Conservation (phyloP, 2,888 invertebrate genomes). For the Schizotus pectinicornis region DNA sequence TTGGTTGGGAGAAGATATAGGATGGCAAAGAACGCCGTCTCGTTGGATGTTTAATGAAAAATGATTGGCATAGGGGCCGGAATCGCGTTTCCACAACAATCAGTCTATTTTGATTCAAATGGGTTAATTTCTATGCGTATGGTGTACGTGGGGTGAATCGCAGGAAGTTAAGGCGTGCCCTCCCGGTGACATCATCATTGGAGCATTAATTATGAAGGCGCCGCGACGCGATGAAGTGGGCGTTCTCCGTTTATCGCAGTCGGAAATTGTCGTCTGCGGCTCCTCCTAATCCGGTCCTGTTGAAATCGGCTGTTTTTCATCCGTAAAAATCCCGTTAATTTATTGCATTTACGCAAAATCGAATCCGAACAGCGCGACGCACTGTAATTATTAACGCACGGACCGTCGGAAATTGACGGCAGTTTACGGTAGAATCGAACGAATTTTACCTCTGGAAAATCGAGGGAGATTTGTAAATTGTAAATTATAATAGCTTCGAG, state of each 20-base stretch:
- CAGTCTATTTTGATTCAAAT: slow-evolving; percentile 38
- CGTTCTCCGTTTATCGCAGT: slow-evolving; percentile 28
- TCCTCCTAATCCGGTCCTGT: slow-evolving; percentile 30
- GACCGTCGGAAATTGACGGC: slow-evolving; percentile 6
- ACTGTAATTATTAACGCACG: slow-evolving; percentile 3
- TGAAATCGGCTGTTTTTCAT: background rate
- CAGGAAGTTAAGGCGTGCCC: slow-evolving; percentile 31
- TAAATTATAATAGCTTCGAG: background rate
- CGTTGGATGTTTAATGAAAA: background rate
- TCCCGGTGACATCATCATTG: slow-evolving; percentile 40
- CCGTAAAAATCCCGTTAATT: too few relatives aligned
- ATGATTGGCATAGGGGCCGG: background rate
- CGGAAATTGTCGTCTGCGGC: slow-evolving; percentile 45
- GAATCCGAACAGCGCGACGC: slow-evolving; percentile 3
- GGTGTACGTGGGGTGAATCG: slow-evolving; percentile 34
- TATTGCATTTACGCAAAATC: slow-evolving; percentile 4
- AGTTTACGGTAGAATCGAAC: slow-evolving; percentile 1
- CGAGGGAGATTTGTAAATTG: background rate
- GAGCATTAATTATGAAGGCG: slow-evolving; percentile 42
- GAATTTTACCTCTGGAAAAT: slow-evolving; percentile 5
- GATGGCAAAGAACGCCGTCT: too few relatives aligned
- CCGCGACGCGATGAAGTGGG: slow-evolving; percentile 38
- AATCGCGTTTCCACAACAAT: slow-evolving; percentile 33
- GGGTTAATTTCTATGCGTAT: slow-evolving; percentile 37
- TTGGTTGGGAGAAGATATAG: too few relatives aligned